These are phyloP conservation scores for Polylopha cassiicola DNA, from an alignment of 2,888 invertebrate genomes.

Conservation along the genomic window DNA sequence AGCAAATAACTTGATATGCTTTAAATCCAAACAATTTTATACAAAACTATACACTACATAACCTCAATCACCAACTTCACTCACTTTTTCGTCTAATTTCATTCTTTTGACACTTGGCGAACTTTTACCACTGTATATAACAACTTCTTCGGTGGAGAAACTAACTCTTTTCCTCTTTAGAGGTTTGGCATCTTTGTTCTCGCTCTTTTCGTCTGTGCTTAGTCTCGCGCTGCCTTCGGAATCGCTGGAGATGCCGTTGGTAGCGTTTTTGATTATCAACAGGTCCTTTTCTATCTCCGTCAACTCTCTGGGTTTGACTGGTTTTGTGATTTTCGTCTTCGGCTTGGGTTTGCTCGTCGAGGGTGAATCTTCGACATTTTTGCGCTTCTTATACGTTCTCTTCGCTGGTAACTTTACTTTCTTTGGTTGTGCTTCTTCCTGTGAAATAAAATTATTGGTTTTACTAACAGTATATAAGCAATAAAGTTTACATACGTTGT, in stretches of 20 bases:
- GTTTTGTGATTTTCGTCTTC: conserved; percentile 45
- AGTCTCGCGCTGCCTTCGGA: conserved; percentile 41
- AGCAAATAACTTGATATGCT: too few relatives aligned
- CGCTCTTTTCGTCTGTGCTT: conserved; percentile 40
- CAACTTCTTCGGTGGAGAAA: conserved; percentile 42
- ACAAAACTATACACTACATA: conserved; percentile 1
- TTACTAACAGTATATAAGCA: too few relatives aligned
- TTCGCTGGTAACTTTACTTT: conserved; percentile 46
- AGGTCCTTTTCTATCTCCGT: conserved; percentile 68
- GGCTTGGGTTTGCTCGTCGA: conserved; percentile 41
- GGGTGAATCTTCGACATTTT: conserved; percentile 49
- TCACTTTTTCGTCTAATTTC: conserved; percentile 24
- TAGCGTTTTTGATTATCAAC: conserved; percentile 61
- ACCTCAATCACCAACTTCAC: conserved; percentile 16
- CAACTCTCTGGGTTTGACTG: conserved; percentile 52
- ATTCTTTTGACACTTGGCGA: conserved; percentile 31
- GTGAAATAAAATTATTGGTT: conserved; percentile 20
- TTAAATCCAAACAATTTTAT: background rate
- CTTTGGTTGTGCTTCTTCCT: conserved; percentile 60
- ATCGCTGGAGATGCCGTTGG: conserved; percentile 51
- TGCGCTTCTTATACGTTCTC: conserved; percentile 56
- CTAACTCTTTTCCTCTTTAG: conserved; percentile 48
- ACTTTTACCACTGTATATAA: conserved; percentile 7
- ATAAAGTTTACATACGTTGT: too few relatives aligned
- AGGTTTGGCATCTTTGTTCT: conserved; percentile 32